Evolutionary conservation across 2,797 vertebrate genomes (phyloP), one percentile per base, ranked within the genome.

Genomic region (Poecile montanus): DNA sequence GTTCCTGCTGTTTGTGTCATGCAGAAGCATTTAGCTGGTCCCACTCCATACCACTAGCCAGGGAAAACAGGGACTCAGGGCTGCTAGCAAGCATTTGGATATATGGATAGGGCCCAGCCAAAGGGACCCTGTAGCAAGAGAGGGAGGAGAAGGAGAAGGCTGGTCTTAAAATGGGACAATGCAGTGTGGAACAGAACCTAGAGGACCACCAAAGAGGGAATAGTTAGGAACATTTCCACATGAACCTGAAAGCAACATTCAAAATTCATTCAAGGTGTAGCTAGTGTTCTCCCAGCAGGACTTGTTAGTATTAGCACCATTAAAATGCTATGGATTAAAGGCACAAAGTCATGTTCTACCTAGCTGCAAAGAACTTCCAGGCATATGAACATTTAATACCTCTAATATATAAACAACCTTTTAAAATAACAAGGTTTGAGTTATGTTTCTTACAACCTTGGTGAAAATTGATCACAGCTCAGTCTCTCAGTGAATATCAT

Each of bases 391-490:
- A 57, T 74, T 91, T 83, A 91, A 57, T 19, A 1, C 36, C 45
- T 92, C 8, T 19, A 93, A 82, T 93, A 89, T 50, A 76, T 83
- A 92, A 94, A 89, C 81, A 91, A 14, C 12, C 56, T 75, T 78
- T 36, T 90, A 91, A 87, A 48, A 84, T 62, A 96, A 87, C 70
- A 79, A 82, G 44, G 44, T 79, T 85, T 95, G 95, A 94, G 70
- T 81, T 86, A 83, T 54, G 74, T 53, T 95, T 82, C 88, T 88
- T 92, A 71, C 38, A 92, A 16, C n/a, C 70, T 53, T 84, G 51
- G 48, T 91, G 73, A 89, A 92, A 92, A 89, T 70, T 79, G 9
- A 90, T 94, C 85, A 73, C 51, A 73, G 53, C 47, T 88, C 47
- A 47, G 38, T 42, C 11, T 89, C 73, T 66, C 62, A 63, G 71